A percentile compares a stretch with the other conserved stretches of the same genome.
Conservation (phyloP, 2,797 vertebrate genomes). For the Podarcis lilfordi region DNA sequence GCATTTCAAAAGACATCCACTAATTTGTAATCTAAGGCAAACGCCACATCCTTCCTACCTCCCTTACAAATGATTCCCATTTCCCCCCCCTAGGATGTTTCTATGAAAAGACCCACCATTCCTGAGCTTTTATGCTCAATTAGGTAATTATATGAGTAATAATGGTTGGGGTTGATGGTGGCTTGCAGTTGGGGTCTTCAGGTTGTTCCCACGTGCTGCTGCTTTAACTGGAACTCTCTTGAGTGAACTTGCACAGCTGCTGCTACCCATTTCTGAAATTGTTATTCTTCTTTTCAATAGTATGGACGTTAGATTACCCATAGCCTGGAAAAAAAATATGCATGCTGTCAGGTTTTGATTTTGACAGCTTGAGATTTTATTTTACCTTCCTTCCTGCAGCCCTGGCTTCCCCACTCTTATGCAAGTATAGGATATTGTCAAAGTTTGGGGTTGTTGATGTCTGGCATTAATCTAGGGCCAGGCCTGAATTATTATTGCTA, state of each 20-base stretch:
- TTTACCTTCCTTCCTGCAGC: not conserved
- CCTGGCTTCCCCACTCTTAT: no score
- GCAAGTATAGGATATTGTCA: not conserved
- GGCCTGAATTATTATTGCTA: not conserved
- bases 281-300: not conserved
- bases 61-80: not conserved
- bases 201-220: no score
- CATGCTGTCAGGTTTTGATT: not conserved
- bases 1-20: not conserved
- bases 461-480: not conserved
- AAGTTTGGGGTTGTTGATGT: not conserved
- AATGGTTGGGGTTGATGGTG: not conserved
- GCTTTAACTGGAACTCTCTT: not conserved
- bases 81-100: not conserved
- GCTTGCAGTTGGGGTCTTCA: not conserved
- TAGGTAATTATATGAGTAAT: not conserved
- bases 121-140: not conserved
- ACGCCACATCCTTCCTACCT: not conserved
- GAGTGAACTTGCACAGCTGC: not conserved
- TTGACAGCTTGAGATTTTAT: not conserved
- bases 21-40: not conserved
- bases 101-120: not conserved
- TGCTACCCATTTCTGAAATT: not conserved
- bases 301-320: no score
- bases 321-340: not conserved